These are phyloP conservation scores for Aldrovandia affinis DNA, from an alignment of 2,797 vertebrate species.

Conservation along the genomic window DNA sequence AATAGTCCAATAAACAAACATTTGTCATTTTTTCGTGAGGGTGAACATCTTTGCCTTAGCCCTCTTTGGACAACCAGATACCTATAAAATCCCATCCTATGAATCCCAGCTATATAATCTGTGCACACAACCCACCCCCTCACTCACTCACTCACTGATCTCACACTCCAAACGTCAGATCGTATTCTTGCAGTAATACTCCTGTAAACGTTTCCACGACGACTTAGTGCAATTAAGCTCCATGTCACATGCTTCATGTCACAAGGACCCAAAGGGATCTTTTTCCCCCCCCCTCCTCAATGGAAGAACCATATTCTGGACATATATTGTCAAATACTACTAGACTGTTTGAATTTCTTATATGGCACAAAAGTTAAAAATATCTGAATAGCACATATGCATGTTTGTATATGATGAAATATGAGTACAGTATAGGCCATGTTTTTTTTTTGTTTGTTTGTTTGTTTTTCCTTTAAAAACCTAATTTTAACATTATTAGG, in stretches of 20 bases:
- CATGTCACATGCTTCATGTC: slow-evolving; percentile 37
- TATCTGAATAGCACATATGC: slow-evolving; percentile 28
- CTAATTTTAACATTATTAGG: neutral
- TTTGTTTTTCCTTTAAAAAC: neutral
- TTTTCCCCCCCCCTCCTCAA: slow-evolving; percentile 42
- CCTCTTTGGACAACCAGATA: no score
- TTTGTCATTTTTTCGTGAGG: neutral
- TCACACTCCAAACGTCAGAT: slow-evolving; percentile 51
- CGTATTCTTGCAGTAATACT: slow-evolving; percentile 50
- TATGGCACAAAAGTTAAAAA: slow-evolving; percentile 48
- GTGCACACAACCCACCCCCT: slow-evolving; percentile 31
- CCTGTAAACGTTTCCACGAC: slow-evolving; percentile 61
- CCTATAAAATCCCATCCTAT: no score
- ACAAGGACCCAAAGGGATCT: slow-evolving; percentile 54
- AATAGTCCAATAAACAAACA: neutral
- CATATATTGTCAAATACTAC: slow-evolving; percentile 39
- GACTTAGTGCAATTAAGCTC: slow-evolving; percentile 71
- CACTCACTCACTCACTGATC: slow-evolving; percentile 14
- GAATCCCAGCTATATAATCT: no score
- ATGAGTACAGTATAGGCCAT: neutral
- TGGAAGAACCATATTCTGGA: slow-evolving; percentile 36
- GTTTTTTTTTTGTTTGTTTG: neutral
- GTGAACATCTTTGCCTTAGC: neutral
- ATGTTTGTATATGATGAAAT: slow-evolving; percentile 16
- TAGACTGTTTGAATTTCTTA: slow-evolving; percentile 45